Conservation (phyloP, 1,140 invertebrate genomes). For the Hesperophylax magnus region DNA sequence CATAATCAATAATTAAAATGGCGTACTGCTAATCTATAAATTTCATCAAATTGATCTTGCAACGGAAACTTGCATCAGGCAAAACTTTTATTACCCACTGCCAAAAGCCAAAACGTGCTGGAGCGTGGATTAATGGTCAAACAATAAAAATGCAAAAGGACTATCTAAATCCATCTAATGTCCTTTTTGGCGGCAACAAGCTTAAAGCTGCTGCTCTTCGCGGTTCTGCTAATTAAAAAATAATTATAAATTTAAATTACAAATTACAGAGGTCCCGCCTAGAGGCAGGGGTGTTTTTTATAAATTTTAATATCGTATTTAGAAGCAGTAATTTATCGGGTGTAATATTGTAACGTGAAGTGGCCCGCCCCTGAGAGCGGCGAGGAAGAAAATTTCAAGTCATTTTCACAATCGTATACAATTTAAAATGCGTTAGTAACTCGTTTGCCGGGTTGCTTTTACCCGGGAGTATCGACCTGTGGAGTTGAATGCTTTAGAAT, state of each 20-base stretch:
- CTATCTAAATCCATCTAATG: neutral
- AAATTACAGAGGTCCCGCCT: constrained; percentile 23
- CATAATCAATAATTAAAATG: too few relatives aligned
- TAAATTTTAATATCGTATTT: constrained; percentile 39
- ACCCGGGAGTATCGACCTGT: neutral
- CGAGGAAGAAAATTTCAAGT: constrained; percentile 9
- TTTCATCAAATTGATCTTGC: too few relatives aligned
- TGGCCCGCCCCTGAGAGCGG: constrained; percentile 6
- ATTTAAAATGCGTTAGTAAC: constrained; percentile 31
- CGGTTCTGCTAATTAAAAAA: constrained; percentile 36
- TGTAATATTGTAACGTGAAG: constrained; percentile 19
- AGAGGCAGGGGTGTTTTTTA: constrained; percentile 1
- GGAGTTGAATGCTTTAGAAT: neutral
- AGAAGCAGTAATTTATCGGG: constrained; percentile 27
- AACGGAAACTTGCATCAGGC: too few relatives aligned
- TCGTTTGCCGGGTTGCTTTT: neutral
- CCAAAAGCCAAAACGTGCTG: too few relatives aligned
- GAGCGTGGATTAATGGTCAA: neutral
- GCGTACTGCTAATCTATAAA: too few relatives aligned
- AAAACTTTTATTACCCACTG: too few relatives aligned
- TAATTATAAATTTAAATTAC: constrained; percentile 45
- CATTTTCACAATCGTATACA: constrained; percentile 26
- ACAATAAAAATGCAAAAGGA: neutral
- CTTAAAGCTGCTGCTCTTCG: neutral
- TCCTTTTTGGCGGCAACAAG: neutral